Evolutionary conservation across 1,140 invertebrate genomes (phyloP), one percentile per base, ranked within the genome.

Genomic region (Diplogasteroides magnus): DNA sequence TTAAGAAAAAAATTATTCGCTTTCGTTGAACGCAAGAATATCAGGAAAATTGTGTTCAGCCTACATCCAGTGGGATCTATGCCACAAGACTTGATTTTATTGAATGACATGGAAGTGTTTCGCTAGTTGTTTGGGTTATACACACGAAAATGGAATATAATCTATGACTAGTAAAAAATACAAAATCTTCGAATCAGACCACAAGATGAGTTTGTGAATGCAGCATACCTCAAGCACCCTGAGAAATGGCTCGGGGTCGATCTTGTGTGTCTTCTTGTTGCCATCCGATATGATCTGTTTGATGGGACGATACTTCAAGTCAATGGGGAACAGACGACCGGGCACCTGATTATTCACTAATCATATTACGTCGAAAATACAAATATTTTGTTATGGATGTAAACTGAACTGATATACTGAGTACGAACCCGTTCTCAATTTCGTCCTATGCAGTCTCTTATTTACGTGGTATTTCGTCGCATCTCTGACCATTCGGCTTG

Each of bases 241-340:
- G 2, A 98, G 85, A 80, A 93, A 98, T 0, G 95, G 95, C 68
- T 89, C 89, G 2, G 93, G 90, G 87, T 98, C 91, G 2, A 89
- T 87, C 72, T 90, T 86, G 83, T 90, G 89, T 26, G 86, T 87
- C 65, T 85, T 86, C 75, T 86, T 87, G 23, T 91, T 90, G 26
- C 81, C 80, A 64, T 69, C 67, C 15, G 68, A 29, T 15, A 72
- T 72, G 19, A 72, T 88, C 37, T 88, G 85, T 0, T 89, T 87
- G 60, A 92, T 87, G 6, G 93, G 94, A 79, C 88, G 87, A 77
- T 96, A 98, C 61, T 91, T 85, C 28, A 96, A 84, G 81, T 94
- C 88, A 74, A 98, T 98, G 0, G 94, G 91, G 86, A 90, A 94
- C 23, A 97, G 85, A 69, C 96, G 86, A 6, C 96, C 95, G 37